Evolutionary conservation across 1,140 invertebrate genomes (phyloP), one percentile per base, ranked within the genome.

Genomic region (Psix sp.): DNA sequence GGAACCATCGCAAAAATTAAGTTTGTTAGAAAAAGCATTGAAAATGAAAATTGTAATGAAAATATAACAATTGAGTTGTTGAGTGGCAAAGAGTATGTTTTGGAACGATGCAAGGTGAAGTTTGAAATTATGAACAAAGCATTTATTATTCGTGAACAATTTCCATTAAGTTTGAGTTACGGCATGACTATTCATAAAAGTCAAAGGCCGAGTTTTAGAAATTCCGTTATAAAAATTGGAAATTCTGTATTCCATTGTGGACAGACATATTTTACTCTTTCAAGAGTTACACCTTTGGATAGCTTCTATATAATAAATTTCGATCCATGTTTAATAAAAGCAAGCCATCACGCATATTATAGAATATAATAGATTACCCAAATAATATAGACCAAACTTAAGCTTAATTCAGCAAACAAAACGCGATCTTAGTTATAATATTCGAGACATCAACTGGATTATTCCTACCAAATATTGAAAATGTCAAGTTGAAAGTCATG

Each of bases 151-250:
- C 65, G 83, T 40, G 66, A 80, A 60, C 84, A 86, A 74, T 87
- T 84, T 80, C 82, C 84, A 11, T 71, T 84, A 6, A 73, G 46
- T 18, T 35, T 80, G 1, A 82, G 82, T 39, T 85, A 83, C 76
- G 81, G 74, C 6, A 81, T 84, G 20, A 86, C 83, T 15, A 78
- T 87, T 42, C 83, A 86, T 49, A 86, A 84, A 71, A 78, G 77
- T 71, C 83, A 86, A 76, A 81, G 84, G 5, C 59, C 84, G 10
- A 84, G 78, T 59, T 74, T 86, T 24, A 29, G 76, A 16, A 79
- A 72, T 65, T 76, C 68, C 15, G 26, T 83, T 9, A 54, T 83
- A 10, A 76, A 83, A 57, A 60, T 73, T 16, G 79, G 77, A 18
- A 79, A 79, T 71, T 59, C 46, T 17, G 52, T 83, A 31, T 84